These are phyloP conservation scores for Zosterops lateralis DNA, from an alignment of 2,113 vertebrate genomes.

Conservation along the genomic window DNA sequence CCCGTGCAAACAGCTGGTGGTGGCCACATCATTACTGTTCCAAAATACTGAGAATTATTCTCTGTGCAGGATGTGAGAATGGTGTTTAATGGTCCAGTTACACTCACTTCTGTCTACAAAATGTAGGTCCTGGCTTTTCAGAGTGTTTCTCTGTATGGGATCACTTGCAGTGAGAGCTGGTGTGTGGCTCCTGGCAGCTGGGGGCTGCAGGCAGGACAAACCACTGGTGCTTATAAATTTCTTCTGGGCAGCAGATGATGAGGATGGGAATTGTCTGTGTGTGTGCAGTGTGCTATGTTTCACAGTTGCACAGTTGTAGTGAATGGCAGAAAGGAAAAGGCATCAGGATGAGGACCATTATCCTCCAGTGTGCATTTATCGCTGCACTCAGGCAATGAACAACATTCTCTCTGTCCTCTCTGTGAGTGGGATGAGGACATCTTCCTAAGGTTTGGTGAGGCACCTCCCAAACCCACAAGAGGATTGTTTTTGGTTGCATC, in stretches of 20 bases:
- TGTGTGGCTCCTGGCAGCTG: neutral
- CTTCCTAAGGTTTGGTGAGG: neutral
- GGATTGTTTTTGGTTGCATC: neutral
- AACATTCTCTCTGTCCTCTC: neutral
- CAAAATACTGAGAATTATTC: neutral
- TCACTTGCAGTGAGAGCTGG: fast-evolving
- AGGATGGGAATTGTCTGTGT: neutral
- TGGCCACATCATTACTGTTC: neutral
- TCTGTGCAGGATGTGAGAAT: neutral
- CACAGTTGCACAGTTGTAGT: neutral
- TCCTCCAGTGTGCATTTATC: neutral
- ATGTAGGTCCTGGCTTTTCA: neutral
- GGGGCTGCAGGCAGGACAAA: neutral
- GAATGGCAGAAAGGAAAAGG: neutral
- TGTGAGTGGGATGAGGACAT: neutral
- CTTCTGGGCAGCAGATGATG: neutral
- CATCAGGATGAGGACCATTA: fast-evolving
- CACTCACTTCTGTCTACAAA: neutral
- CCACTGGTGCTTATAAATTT: neutral
- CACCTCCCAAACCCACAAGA: neutral
- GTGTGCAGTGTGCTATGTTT: fast-evolving
- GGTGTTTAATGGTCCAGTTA: neutral
- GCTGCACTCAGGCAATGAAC: neutral
- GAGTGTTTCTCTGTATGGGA: neutral
- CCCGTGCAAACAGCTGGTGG: neutral